Evolutionary conservation across 2,888 invertebrate genomes (phyloP).

Genomic region (Tuberolachnus salignus): DNA sequence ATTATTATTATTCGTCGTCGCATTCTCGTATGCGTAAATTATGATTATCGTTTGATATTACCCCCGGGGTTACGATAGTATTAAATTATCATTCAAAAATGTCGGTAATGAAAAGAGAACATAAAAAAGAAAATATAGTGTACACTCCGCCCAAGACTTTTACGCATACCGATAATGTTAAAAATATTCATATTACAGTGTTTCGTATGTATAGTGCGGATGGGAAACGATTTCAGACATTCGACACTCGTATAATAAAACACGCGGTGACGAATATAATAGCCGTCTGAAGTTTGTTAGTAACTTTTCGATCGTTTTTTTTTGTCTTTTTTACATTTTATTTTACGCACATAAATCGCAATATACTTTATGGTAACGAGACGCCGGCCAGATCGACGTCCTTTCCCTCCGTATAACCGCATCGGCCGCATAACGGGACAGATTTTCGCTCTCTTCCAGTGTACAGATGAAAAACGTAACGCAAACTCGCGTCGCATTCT

Average conservation of each 20-base stretch:
- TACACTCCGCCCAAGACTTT: too few relatives aligned
- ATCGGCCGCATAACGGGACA: not conserved
- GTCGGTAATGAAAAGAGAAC: too few relatives aligned
- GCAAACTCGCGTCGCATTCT: not conserved
- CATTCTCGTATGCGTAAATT: too few relatives aligned
- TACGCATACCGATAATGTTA: too few relatives aligned
- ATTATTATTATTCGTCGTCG: too few relatives aligned
- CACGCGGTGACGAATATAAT: not conserved
- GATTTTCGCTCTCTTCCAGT: not conserved
- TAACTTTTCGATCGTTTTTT: slow-evolving; percentile 26
- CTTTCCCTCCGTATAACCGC: not conserved
- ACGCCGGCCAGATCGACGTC: not conserved
- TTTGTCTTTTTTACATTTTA: too few relatives aligned
- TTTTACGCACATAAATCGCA: slow-evolving; percentile 38
- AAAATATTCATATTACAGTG: too few relatives aligned
- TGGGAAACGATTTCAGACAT: not conserved
- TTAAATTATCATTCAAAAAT: too few relatives aligned
- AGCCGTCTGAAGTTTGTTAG: not conserved
- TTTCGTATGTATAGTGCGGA: too few relatives aligned
- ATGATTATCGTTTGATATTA: too few relatives aligned
- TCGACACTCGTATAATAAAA: slow-evolving; percentile 1
- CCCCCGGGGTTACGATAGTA: too few relatives aligned
- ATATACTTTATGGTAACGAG: not conserved
- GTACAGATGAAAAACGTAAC: not conserved
- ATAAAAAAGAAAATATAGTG: too few relatives aligned